Base-by-base conservation (phyloP, 2,797 vertebrate species). In the Lerista edwardsae region DNA sequence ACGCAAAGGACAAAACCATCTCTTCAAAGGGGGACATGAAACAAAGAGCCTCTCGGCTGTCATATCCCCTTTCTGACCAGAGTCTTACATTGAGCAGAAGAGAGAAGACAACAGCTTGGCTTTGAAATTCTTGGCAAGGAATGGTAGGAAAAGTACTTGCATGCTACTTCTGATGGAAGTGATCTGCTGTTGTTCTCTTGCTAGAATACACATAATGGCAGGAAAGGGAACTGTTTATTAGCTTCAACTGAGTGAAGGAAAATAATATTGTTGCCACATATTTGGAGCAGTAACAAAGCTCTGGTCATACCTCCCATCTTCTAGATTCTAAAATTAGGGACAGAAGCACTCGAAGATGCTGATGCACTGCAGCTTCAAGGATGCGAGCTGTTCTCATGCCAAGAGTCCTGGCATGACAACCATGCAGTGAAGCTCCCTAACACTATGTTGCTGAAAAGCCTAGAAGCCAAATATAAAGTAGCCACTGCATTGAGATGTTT, bases 271-370 rank as follows among this genome's bases (percentile, higher is more conserved):
- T 76, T 71, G 86, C 79, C 87, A 65, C 89, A 84, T 90, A 86
- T 91, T 87, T 82, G 81, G 25, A 93, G 86, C 86, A 92, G 93
- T 21, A 64, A 47, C 68, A 31, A 27, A 77, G 31, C 59, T 84
- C 67, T 79, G 15, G 59, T 79, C 64, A 36, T 72, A 79, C 23
- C 36, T 10, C 36, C 31, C 27, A 74, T 36, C 17, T 84, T 75
- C 75, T 85, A 47, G 75, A 86, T 82, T 67, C 51, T 21, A 78
- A 73, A 41, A 79, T 83, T 77, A 81, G 44, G 68, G 3, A 39
- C 80, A 41, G 51, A 36, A 65, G 21, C 21, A 44, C 69, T 61
- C 6, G 25, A 23, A 23, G 23, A 61, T 55, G 59, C 23, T 23
- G 59, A 67, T 12, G 6, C 62, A 36, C 36, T 67, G 21, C 55